Evolutionary conservation across 2,888 invertebrate genomes (phyloP).

Genomic region (Cyclophora punctaria): DNA sequence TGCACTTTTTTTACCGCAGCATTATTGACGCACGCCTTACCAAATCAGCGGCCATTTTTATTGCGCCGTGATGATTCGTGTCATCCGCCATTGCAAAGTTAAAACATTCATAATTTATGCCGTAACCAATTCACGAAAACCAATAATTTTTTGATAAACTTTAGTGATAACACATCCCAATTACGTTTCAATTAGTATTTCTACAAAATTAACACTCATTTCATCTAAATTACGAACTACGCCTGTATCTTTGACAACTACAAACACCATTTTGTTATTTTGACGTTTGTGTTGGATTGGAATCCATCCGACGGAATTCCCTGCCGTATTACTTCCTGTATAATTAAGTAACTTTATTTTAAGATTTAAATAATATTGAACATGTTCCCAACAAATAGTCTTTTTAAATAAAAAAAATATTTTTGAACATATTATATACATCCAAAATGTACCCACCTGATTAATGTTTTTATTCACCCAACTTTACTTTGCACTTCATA

Average conservation of each 20-base stretch:
- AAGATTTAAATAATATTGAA: background rate
- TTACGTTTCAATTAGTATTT: slow-evolving; percentile 41
- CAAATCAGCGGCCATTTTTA: slow-evolving; percentile 73
- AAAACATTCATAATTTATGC: slow-evolving; percentile 42
- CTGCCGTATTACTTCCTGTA: too few relatives aligned
- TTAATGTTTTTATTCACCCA: too few relatives aligned
- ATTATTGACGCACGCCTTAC: slow-evolving; percentile 72
- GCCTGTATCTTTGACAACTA: slow-evolving; percentile 66
- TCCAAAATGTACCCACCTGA: too few relatives aligned
- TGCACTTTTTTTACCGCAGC: slow-evolving; percentile 29
- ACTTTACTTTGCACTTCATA: too few relatives aligned
- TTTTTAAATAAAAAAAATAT: background rate
- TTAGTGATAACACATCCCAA: slow-evolving; percentile 47
- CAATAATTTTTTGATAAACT: slow-evolving; percentile 34
- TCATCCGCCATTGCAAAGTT: slow-evolving; percentile 72
- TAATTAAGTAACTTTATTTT: too few relatives aligned
- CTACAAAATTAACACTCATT: slow-evolving; percentile 52
- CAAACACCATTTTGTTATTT: slow-evolving; percentile 64
- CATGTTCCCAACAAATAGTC: background rate
- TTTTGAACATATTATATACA: too few relatives aligned
- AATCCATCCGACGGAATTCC: slow-evolving; percentile 18
- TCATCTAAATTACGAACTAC: slow-evolving; percentile 58
- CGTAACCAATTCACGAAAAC: slow-evolving; percentile 44
- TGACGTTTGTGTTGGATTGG: slow-evolving; percentile 53
- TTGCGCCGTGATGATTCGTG: slow-evolving; percentile 74